Evolutionary conservation across 2,797 vertebrate species (phyloP), one percentile per base, ranked within the genome.

Genomic region (Urocyon cinereoargenteus): DNA sequence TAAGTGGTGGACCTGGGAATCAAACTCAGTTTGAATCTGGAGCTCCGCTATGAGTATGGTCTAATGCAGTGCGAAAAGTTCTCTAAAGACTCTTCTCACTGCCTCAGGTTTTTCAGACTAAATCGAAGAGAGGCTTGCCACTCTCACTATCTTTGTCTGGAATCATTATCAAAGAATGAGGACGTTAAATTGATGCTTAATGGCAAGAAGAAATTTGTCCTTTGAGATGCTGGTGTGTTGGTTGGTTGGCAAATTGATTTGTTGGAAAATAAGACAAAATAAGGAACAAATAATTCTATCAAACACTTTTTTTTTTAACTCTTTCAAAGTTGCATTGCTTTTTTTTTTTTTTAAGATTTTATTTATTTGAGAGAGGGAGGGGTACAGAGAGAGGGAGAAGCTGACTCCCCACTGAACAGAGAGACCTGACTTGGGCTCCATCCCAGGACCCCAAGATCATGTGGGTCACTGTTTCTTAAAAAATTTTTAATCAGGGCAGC

Each of bases 251-350:
- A 16, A 90, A 51, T 34, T 93, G 49, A 64, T 75, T 75, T 86
- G 82, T 24, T 83, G 36, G 86, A 72, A 84, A 96, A 18, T 59
- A 26, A 59, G 49, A 53, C 49, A 90, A 96, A 87, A 57, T 21
- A 61, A 72, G 31, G 18, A 97, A 59, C 2, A 72, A 82, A 1
- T 16, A 66, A 36, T 90, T 85, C 7, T 68, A 24, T 78, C 4
- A 85, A 95, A 70, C 24, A 79, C 4, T 68, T 77, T 75, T 19
- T 19, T 86, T 12, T 21, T 26, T 8, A 11, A 36, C 6, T 93
- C 26, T 91, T 26, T 9, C 4, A 72, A 70, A 28, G 12, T 86
- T 28, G 64, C 6, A 10, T 24, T 61, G 11, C 61, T 18, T 55
- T 90, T 85, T 34, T 12, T 34, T n/a, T 68, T 68, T 68, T 45